Conservation (phyloP, 2,113 vertebrate genomes). For the Genyomyrus donnyi region DNA sequence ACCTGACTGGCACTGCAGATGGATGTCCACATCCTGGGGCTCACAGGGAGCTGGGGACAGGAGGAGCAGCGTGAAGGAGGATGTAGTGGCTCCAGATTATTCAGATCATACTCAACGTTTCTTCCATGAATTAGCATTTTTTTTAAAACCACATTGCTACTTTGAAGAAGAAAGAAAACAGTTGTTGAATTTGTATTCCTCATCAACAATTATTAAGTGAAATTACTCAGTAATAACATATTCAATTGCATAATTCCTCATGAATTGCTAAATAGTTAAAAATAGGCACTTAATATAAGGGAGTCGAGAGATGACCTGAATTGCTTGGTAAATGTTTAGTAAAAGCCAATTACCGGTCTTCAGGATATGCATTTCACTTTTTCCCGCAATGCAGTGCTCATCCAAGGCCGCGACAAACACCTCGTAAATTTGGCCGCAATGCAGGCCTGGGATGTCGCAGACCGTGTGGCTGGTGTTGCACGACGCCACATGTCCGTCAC, state of each 20-base stretch:
- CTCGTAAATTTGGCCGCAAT: conserved; percentile 56
- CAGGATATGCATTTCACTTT: conserved; percentile 41
- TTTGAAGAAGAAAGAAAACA: background rate
- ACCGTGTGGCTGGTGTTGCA: conserved; percentile 47
- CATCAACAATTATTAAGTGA: background rate
- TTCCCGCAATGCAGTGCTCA: conserved; percentile 46
- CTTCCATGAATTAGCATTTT: background rate
- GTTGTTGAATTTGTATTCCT: background rate
- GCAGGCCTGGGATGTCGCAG: conserved; percentile 49
- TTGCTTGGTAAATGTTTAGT: background rate
- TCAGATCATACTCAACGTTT: background rate
- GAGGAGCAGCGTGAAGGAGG: background rate
- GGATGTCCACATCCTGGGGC: conserved; percentile 24
- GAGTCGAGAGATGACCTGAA: background rate
- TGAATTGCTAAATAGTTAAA: background rate
- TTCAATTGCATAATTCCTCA: background rate
- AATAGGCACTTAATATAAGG: background rate
- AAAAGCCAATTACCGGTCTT: conserved; percentile 46
- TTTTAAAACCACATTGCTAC: background rate
- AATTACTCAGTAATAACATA: background rate
- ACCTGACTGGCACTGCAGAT: conserved; percentile 27
- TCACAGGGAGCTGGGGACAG: conserved; percentile 31
- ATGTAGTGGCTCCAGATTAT: background rate
- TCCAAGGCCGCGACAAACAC: conserved; percentile 51
- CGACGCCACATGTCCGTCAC: conserved; percentile 30